Percentiles rank a stretch among this genome's conserved stretches.
Conservation (phyloP, 2,113 vertebrate species). For the Apistogramma diplotaenia region DNA sequence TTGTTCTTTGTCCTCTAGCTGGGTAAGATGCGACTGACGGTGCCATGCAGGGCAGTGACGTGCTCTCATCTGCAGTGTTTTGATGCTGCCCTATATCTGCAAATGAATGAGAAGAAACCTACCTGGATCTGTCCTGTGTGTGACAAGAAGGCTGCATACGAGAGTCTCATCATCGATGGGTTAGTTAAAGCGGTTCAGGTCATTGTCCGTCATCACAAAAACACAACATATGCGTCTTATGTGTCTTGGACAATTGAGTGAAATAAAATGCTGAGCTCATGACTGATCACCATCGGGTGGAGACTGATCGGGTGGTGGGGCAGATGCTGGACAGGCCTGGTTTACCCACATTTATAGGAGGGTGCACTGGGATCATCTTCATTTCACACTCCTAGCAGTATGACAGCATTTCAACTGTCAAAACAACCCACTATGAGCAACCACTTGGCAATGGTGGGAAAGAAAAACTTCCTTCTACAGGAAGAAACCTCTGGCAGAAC, state of each 20-base stretch:
- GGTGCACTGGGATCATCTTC: background rate
- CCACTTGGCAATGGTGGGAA: too few relatives aligned
- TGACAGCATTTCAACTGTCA: too few relatives aligned
- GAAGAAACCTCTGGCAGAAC: too few relatives aligned
- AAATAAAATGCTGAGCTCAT: too few relatives aligned
- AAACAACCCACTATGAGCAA: too few relatives aligned
- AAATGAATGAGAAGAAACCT: constrained; percentile 99
- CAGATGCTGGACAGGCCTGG: background rate
- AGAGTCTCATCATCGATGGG: constrained; percentile 96
- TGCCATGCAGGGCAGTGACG: constrained; percentile 93
- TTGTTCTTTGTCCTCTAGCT: constrained; percentile 73
- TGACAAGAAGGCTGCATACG: constrained; percentile 95
- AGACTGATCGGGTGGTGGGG: too few relatives aligned
- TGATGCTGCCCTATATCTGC: constrained; percentile 95
- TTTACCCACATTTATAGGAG: rapidly evolving
- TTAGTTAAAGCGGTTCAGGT: constrained; percentile 50
- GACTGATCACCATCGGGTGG: background rate
- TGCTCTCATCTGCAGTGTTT: constrained; percentile 98
- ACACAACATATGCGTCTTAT: background rate
- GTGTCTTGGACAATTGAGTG: background rate
- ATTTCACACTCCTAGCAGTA: too few relatives aligned
- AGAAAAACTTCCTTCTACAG: too few relatives aligned
- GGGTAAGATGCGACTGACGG: constrained; percentile 95
- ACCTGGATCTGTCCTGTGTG: constrained; percentile 99
- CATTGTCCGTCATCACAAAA: background rate